Base-by-base conservation (phyloP, 2,113 vertebrate species). In the Dipodomys ordii region DNA sequence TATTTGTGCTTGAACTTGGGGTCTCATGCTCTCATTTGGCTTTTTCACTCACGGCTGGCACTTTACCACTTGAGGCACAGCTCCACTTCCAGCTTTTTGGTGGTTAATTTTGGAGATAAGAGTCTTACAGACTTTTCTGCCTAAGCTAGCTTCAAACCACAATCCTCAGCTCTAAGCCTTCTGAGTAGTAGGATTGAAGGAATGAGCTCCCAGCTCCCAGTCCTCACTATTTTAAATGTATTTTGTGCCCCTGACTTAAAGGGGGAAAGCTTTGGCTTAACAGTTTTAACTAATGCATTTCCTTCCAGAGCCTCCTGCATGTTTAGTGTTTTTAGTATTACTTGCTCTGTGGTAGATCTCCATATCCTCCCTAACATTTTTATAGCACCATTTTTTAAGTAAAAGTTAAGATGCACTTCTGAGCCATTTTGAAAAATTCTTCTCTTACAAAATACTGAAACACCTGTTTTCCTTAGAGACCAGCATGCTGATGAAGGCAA, bases 401-500 rank as follows among this genome's bases (percentile, higher is more conserved):
- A 44, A 95, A 82, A 49, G n/a, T 35, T 85, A 67, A 62, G n/a
- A 69, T 93, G 7, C 8, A 60, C 28, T 69, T 28, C 23, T 92
- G 57, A 90, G 87, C 18, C 60, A 88, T 81, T 86, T 68, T 89
- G 80, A 57, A 73, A 94, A 77, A 72, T 93, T 57, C 83, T 96
- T 96, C 95, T 94, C 32, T 96, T 96, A 94, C 74, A 95, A 93
- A 97, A 97, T 96, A 95, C 3, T 88, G 23, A 95, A 79, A 95
- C 2, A 85, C 39, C 82, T 97, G 0, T 97, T 97, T 97, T 98
- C 39, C 80, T 94, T 96, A 99, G 99, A 96, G 96, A 98, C 25
- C 98, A 98, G 27, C 98, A 98, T 86, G 95, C 96, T 91, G 98
- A 98, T 79, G 98, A 98, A 11, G 28, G 92, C 83, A 97, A 90